Base-by-base conservation (phyloP, 2,113 vertebrate species). In the Thryonomys swinderianus region DNA sequence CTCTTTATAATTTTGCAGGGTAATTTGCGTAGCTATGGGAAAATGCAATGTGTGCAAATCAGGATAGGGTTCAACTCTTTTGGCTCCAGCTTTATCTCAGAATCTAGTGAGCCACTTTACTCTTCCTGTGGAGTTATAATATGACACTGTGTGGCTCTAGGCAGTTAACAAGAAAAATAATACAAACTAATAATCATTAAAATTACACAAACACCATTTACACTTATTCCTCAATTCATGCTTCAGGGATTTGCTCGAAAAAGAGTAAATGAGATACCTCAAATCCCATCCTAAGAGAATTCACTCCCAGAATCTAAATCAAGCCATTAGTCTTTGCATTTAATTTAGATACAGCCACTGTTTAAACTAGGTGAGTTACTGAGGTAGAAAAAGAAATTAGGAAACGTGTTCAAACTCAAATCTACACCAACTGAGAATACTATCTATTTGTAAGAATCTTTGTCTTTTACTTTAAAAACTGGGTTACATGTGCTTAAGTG, bases 11-110 rank as follows among this genome's bases (percentile, higher is more conserved):
- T 93, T 89, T 90, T 74, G 12, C 45, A 32, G 74, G 37, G 27
- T 48, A 27, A 94, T 95, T 91, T 94, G 62, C 59, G 87, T 82
- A 93, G 82, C 32, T 40, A 37, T 2, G 32, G 84, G 55, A 88
- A 92, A 85, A 57, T 9, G 37, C 53, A 59, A 14, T 45, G 23
- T 3, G 12, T n/a, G 74, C 34, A 73, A 57, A 74, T 16, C 18
- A 11, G 53, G 53, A 4, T 45, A 42, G 55, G 45, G 21, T 18
- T 76, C 40, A 79, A 0, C 45, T 94, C 80, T 89, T 55, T 37
- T 79, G 37, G 23, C 32, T n/a, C 30, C 21, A 16, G 37, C 55
- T 59, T 40, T 6, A 0, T 84, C 23, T 25, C 55, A n/a, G n/a
- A 18, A 20, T 17, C 64, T 34, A 25, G 11, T 21, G 62, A 7